Conservation (phyloP, 2,888 invertebrate species). For the Mimas tiliae region DNA sequence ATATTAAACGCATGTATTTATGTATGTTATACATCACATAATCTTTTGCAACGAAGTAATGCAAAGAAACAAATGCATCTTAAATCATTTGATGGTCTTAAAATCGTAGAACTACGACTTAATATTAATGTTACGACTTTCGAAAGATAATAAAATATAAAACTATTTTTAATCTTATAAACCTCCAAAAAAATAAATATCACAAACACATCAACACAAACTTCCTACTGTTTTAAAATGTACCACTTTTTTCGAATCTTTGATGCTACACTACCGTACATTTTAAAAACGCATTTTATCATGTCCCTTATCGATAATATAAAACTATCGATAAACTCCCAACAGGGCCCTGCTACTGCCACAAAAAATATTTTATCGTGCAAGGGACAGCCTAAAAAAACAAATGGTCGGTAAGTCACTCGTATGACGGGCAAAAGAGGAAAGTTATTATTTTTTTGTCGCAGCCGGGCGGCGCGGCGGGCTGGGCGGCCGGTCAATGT, state of each 20-base stretch:
- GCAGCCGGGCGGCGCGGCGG: slow-evolving; percentile 49
- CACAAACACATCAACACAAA: background rate
- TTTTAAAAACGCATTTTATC: slow-evolving; percentile 8
- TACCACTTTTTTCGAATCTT: background rate
- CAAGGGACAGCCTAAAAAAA: slow-evolving; percentile 82
- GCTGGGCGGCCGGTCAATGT: slow-evolving; percentile 64
- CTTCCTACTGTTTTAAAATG: background rate
- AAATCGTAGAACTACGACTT: no score
- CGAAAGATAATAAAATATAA: no score
- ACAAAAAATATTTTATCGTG: slow-evolving; percentile 84
- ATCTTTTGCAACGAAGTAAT: no score
- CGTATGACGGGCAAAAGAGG: slow-evolving; percentile 67
- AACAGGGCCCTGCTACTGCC: slow-evolving; percentile 72
- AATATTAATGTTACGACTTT: no score
- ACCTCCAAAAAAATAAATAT: background rate
- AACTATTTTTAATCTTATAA: no score
- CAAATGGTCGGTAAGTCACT: slow-evolving; percentile 82
- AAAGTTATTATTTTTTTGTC: slow-evolving; percentile 80
- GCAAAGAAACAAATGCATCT: no score
- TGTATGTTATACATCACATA: no score
- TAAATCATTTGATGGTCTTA: no score
- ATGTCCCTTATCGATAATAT: slow-evolving; percentile 32
- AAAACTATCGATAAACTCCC: slow-evolving; percentile 49
- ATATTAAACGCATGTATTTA: no score
- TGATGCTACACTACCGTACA: background rate